Conservation (phyloP, 2,797 vertebrate genomes). For the Allobates femoralis region DNA sequence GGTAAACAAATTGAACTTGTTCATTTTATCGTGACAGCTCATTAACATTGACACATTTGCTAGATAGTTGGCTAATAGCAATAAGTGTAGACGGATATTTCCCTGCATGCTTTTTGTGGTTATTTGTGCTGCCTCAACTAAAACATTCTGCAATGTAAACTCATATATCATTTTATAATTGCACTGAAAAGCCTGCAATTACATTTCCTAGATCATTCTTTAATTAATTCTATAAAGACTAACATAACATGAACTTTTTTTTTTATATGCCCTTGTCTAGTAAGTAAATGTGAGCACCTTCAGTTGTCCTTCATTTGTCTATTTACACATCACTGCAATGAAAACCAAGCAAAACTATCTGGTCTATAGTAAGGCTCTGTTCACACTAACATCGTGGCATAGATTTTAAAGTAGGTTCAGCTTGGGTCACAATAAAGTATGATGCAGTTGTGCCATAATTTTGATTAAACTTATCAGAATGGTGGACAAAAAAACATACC, state of each 20-base stretch:
- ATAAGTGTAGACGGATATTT: conserved; percentile 31
- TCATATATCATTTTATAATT: conserved; percentile 44
- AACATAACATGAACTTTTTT: not conserved
- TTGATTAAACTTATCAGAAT: too few relatives aligned
- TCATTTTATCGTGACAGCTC: conserved; percentile 47
- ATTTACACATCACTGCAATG: not conserved
- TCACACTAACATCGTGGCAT: not conserved
- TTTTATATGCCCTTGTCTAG: conserved; percentile 12
- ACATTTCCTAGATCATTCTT: conserved; percentile 28
- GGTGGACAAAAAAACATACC: too few relatives aligned
- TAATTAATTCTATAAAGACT: conserved; percentile 31
- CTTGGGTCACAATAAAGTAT: too few relatives aligned
- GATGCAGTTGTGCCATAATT: too few relatives aligned
- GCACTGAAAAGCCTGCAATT: not conserved
- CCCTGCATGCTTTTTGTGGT: not conserved
- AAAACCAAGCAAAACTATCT: not conserved
- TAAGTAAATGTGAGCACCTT: not conserved
- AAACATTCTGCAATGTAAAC: not conserved
- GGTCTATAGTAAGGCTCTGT: not conserved
- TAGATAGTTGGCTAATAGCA: conserved; percentile 49
- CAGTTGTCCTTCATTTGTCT: conserved; percentile 19
- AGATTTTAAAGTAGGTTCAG: too few relatives aligned
- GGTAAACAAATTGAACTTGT: conserved; percentile 53
- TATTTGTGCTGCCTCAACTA: conserved; percentile 14
- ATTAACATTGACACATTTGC: conserved; percentile 50